Conservation (phyloP, 2,113 vertebrate species). For the Rhinoderma darwinii region DNA sequence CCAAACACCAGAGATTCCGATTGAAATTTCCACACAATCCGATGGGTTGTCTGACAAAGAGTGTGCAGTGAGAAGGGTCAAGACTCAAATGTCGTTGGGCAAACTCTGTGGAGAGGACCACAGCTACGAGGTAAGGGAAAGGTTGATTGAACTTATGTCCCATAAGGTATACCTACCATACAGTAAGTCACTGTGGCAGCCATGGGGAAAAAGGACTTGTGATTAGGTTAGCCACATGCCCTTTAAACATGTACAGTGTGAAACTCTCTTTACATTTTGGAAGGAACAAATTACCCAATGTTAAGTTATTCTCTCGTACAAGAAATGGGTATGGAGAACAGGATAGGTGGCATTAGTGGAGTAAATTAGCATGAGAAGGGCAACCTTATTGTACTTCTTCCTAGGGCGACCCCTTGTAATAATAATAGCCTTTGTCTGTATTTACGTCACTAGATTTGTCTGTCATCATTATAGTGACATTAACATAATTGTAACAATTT, state of each 20-base stretch:
- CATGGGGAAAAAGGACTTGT: neutral
- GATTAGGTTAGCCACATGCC: neutral
- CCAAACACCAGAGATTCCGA: conserved; percentile 94
- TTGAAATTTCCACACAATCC: conserved; percentile 96
- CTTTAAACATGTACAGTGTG: neutral
- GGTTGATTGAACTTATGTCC: neutral
- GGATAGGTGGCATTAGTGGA: too few relatives aligned
- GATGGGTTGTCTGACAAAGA: conserved; percentile 98
- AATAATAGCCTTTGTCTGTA: too few relatives aligned
- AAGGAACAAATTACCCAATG: neutral
- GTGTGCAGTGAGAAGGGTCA: conserved; percentile 93
- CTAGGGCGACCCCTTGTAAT: neutral
- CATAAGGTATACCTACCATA: neutral
- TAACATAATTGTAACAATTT: too few relatives aligned
- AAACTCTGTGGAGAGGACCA: conserved; percentile 92
- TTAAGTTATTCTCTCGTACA: neutral
- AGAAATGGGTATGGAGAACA: neutral
- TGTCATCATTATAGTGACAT: neutral
- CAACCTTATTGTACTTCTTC: neutral
- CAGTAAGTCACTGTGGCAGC: neutral
- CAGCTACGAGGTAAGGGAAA: conserved; percentile 84
- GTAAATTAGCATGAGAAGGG: neutral
- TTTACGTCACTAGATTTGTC: neutral
- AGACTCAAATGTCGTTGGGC: conserved; percentile 97
- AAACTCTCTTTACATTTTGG: neutral